Conservation (phyloP, 1,140 invertebrate genomes). For the Calephelis nemesis region DNA sequence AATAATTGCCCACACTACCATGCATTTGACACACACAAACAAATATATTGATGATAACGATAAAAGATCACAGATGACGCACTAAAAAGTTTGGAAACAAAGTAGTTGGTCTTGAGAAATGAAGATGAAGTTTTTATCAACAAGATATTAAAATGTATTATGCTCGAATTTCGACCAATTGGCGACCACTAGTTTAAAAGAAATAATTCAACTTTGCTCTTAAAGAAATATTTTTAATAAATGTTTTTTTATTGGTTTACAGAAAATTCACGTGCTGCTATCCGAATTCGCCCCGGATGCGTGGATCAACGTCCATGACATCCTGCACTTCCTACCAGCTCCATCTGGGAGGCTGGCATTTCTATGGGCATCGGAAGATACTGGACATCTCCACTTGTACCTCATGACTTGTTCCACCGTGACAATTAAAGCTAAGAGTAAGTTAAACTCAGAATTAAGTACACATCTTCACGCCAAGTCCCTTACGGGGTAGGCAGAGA, state of each 20-base stretch:
- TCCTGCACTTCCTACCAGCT: slow-evolving; percentile 89
- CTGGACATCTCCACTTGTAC: slow-evolving; percentile 95
- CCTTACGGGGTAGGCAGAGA: no score
- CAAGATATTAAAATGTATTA: no score
- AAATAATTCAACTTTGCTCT: neutral
- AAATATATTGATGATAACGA: no score
- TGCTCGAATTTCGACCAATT: no score
- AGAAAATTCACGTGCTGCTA: slow-evolving; percentile 62
- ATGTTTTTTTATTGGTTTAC: neutral
- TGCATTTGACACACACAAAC: no score
- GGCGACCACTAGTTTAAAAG: no score
- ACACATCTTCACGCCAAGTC: no score
- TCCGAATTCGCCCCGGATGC: slow-evolving; percentile 76
- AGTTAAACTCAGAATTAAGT: slow-evolving; percentile 26
- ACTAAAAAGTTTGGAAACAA: no score
- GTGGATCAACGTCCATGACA: slow-evolving; percentile 96
- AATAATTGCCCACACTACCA: no score
- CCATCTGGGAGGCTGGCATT: slow-evolving; percentile 80
- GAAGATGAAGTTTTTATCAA: no score
- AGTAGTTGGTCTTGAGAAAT: no score
- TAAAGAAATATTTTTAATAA: neutral
- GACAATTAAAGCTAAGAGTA: slow-evolving; percentile 69
- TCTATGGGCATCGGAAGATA: slow-evolving; percentile 95
- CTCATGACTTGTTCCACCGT: slow-evolving; percentile 81
- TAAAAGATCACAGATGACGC: no score